Base-by-base conservation (phyloP, 53 echinoderm and acorn worm genomes). In the Echinarachnius parma region DNA sequence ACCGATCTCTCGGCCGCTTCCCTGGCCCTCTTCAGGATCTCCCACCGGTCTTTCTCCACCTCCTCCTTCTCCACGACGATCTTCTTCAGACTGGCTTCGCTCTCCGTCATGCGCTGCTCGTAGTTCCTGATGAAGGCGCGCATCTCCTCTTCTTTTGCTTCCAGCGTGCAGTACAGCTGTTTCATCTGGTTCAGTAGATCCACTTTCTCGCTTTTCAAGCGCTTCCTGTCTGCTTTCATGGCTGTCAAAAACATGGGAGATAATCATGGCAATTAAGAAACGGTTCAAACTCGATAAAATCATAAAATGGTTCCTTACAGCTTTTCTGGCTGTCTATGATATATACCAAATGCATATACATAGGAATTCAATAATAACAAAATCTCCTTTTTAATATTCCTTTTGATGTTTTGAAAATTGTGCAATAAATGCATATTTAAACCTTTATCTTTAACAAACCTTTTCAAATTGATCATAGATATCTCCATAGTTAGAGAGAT, bases 151-250 rank as follows among this genome's bases (percentile, higher is more conserved):
- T 94, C 95, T 59, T 94, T 94, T 14, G 95, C 90, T 66, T 94
- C 95, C 57, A 94, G 63, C 11, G 95, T 94, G 61, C 95, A 84
- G 67, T 94, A 94, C 18, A 94, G 86, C 64, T 94, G 95, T 58
- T 94, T 94, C 95, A 94, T 90, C 78, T 94, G 95, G 81, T 94
- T 89, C 60, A 94, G 57, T 11, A 94, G 82, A 45, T 94, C 95
- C 28, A 94, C 95, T 59, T 94, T 94, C 71, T 94, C 95, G 11
- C 87, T 87, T 66, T 93, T 94, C 53, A 94, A 63, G 46, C 95
- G 69, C 36, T 94, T 94, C 28, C 95, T 78, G 64, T 94, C 95
- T 34, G 83, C 81, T 52, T 94, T 94, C 95, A 94, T 94, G 35
- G 89, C 95, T 93, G 66, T 9, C 16, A 13, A 20, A 25, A 1